phyloP scores from a whole-genome alignment of 2,888 invertebrate genomes.

The Lepidonotus clava region DNA sequence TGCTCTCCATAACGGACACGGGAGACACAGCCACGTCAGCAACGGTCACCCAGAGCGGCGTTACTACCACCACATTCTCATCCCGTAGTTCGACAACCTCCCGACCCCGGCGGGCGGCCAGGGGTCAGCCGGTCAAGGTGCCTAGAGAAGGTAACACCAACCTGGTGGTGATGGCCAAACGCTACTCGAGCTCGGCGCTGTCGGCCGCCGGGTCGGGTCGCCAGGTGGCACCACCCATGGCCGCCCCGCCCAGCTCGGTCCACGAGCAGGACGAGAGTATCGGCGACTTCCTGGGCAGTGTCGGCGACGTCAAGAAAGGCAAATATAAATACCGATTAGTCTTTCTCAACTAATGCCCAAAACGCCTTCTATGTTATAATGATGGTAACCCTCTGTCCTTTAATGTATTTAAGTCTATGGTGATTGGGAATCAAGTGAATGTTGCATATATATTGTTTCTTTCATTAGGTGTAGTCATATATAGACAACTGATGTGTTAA shows the following conservation, averaged over 20 bases:
- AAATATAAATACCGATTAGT: conserved; percentile 38
- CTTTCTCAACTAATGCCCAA: too few relatives aligned
- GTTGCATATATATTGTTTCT: too few relatives aligned
- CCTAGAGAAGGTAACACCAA: neutral
- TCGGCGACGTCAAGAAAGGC: conserved; percentile 39
- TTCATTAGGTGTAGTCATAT: too few relatives aligned
- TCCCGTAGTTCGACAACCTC: neutral
- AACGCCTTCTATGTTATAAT: too few relatives aligned
- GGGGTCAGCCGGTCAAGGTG: neutral
- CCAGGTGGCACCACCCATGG: neutral
- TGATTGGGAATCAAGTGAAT: too few relatives aligned
- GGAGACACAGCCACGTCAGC: neutral
- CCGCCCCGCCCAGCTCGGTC: conserved; percentile 6
- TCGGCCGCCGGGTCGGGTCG: neutral
- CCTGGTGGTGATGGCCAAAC: conserved; percentile 20
- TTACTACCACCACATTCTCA: neutral
- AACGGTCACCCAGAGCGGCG: neutral
- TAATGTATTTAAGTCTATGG: too few relatives aligned
- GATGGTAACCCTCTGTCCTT: too few relatives aligned
- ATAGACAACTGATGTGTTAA: too few relatives aligned
- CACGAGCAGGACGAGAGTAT: conserved; percentile 4
- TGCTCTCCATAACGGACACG: neutral
- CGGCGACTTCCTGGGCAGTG: conserved; percentile 19
- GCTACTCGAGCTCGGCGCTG: neutral
- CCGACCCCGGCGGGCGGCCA: neutral